Percentiles rank a stretch among this genome's conserved stretches.
These are phyloP conservation scores for Eilema caniola DNA, from an alignment of 2,888 invertebrate species.

Conservation along the genomic window DNA sequence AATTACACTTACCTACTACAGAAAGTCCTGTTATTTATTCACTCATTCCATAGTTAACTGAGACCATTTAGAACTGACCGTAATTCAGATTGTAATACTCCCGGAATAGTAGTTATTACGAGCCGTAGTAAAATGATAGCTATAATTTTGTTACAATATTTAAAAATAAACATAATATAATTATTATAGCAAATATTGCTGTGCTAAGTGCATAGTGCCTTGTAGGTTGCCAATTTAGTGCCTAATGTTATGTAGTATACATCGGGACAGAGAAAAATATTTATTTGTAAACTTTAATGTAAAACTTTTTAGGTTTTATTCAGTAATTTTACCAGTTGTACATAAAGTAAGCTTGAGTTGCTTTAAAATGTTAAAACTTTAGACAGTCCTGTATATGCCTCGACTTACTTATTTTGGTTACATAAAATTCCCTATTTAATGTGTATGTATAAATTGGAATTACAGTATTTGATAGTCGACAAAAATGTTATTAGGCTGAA, in stretches of 20 bases:
- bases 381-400: constrained; percentile 25
- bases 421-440: constrained; percentile 17
- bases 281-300: constrained; percentile 53
- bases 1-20: constrained; percentile 21
- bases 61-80: not conserved
- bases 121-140: constrained; percentile 53
- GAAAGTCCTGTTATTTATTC: constrained; percentile 20
- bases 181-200: constrained; percentile 80
- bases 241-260: constrained; percentile 79
- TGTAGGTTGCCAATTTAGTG: constrained; percentile 88
- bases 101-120: constrained; percentile 47
- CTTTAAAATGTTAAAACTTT: constrained; percentile 23
- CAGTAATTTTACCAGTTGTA: constrained; percentile 28
- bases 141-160: constrained; percentile 68
- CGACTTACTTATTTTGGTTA: constrained; percentile 18
- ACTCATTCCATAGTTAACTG: not conserved
- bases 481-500: constrained; percentile 68
- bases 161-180: constrained; percentile 61
- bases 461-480: constrained; percentile 52
- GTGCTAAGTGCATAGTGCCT: constrained; percentile 88
- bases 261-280: constrained; percentile 63
- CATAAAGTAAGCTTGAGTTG: constrained; percentile 37
- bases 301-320: constrained; percentile 30
- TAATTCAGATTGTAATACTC: constrained; percentile 20
- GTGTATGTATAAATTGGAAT: constrained; percentile 33